Evolutionary conservation across 2,797 vertebrate genomes (phyloP).

Genomic region (Chanos chanos): DNA sequence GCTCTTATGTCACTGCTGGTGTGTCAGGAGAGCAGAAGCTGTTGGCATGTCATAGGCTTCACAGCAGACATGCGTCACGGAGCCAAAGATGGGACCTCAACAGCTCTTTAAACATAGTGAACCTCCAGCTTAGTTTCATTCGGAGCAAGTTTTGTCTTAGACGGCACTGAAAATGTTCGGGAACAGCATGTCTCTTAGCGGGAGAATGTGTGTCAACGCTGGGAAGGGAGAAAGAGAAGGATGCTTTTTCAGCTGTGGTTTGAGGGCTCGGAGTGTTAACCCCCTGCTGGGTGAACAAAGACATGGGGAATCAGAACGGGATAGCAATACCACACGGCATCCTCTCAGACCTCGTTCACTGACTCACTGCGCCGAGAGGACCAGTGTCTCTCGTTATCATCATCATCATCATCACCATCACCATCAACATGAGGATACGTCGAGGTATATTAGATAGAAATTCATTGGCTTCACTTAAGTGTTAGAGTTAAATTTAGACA

Average conservation of each 20-base stretch:
- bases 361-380: conserved; percentile 52
- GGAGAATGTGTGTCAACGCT: conserved; percentile 3
- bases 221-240: conserved; percentile 48
- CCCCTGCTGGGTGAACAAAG: conserved; percentile 50
- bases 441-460: conserved; percentile 62
- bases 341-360: conserved; percentile 45
- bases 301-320: conserved; percentile 55
- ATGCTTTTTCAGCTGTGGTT: conserved; percentile 75
- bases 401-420: conserved; percentile 10
- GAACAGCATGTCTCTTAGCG: neutral
- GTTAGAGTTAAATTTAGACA: too few species aligned
- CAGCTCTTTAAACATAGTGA: conserved; percentile 4
- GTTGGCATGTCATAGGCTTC: conserved; percentile 57
- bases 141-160: too few species aligned
- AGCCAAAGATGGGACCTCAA: conserved; percentile 12
- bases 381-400: conserved; percentile 32
- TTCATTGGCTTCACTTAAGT: too few species aligned
- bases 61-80: conserved; percentile 55
- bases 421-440: conserved; percentile 54
- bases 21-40: conserved; percentile 57
- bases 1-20: conserved; percentile 61
- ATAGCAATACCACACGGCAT: conserved; percentile 48
- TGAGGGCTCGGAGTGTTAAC: conserved; percentile 68
- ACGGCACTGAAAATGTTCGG: conserved; percentile 39
- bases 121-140: neutral